A percentile compares a stretch with the other conserved stretches of the same genome.
These are phyloP conservation scores for Indicator indicator DNA, from an alignment of 2,113 vertebrate species.

Conservation along the genomic window DNA sequence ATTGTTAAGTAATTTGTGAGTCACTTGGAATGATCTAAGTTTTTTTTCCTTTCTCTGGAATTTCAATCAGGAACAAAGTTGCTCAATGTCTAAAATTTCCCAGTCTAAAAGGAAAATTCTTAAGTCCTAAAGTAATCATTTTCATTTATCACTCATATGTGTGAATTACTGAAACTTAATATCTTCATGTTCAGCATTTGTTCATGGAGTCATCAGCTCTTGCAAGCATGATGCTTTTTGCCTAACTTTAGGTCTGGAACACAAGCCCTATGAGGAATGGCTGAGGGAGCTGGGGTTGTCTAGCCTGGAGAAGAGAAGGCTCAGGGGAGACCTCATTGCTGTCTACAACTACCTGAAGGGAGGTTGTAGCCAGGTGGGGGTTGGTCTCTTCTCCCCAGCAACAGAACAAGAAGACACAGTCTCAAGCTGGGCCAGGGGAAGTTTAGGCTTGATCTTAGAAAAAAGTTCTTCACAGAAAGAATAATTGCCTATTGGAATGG, in stretches of 20 bases:
- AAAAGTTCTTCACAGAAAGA: too few species aligned
- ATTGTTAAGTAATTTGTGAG: not conserved
- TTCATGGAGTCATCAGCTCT: not conserved
- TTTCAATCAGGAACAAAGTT: not conserved
- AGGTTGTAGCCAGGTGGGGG: too few species aligned
- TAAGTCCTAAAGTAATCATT: not conserved
- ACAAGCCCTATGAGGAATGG: too few species aligned
- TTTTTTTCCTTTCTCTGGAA: not conserved
- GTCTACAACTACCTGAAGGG: too few species aligned
- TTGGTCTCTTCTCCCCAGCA: too few species aligned
- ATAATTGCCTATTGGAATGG: too few species aligned
- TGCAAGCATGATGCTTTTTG: not conserved
- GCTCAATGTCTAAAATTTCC: not conserved
- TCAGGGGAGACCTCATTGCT: too few species aligned
- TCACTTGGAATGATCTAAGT: not conserved
- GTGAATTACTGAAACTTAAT: not conserved
- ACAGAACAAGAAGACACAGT: too few species aligned
- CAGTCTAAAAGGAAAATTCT: slow-evolving; percentile 6
- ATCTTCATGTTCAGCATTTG: not conserved
- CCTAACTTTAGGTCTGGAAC: not conserved
- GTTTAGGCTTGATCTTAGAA: too few species aligned
- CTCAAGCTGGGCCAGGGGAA: too few species aligned
- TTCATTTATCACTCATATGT: not conserved
- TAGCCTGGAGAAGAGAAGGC: too few species aligned
- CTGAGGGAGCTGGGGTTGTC: too few species aligned